Conservation (phyloP, 2,888 invertebrate species). For the Chalcis sispes region DNA sequence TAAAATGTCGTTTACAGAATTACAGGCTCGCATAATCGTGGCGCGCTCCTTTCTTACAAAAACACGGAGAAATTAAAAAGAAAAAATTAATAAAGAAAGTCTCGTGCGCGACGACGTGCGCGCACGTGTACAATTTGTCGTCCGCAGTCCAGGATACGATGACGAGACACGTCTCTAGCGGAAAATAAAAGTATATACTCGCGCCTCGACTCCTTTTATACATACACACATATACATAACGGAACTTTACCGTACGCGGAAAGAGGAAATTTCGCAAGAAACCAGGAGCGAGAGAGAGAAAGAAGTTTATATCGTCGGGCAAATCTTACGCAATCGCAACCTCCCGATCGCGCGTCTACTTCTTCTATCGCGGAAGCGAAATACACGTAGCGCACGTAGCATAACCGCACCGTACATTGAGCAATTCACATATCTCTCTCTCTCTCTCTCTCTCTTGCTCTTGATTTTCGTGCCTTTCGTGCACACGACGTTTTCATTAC, state of each 20-base stretch:
- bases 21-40: no score
- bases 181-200: no score
- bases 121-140: not conserved
- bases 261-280: not conserved
- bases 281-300: not conserved
- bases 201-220: no score
- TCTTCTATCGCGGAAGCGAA: not conserved
- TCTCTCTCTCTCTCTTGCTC: not conserved
- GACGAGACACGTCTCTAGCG: no score
- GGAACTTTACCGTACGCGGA: not conserved
- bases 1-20: no score
- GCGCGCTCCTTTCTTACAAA: no score
- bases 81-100: no score
- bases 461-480: slow-evolving; percentile 29
- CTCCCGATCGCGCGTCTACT: not conserved
- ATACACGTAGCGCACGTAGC: not conserved
- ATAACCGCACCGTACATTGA: no score
- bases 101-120: no score
- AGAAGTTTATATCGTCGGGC: not conserved
- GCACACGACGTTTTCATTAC: slow-evolving; percentile 24
- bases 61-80: no score
- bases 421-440: no score
- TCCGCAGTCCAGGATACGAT: not conserved
- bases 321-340: slow-evolving; percentile 22
- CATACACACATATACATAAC: not conserved